Conservation (phyloP, 2,888 invertebrate species). For the Atethmia centrago region DNA sequence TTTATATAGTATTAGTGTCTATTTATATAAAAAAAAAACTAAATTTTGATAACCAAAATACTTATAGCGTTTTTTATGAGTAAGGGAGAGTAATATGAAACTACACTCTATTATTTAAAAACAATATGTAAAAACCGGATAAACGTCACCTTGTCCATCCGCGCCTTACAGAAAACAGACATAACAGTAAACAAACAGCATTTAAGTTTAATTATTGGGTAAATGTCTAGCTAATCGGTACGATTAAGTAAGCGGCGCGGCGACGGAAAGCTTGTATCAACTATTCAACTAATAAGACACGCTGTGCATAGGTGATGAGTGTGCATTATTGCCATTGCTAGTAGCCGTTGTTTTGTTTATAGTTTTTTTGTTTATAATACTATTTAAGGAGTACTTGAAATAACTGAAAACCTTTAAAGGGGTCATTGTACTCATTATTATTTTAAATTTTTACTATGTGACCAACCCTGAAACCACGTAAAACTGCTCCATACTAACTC, state of each 20-base stretch:
- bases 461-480: too few species aligned
- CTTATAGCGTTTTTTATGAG: neutral
- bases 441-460: neutral
- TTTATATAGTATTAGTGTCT: neutral
- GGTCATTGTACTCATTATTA: neutral
- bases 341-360: slow-evolving; percentile 13
- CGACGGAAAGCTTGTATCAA: slow-evolving; percentile 51
- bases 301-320: slow-evolving; percentile 33
- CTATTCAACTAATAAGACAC: slow-evolving; percentile 62
- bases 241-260: slow-evolving; percentile 38
- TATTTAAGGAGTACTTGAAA: neutral
- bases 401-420: neutral
- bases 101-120: neutral
- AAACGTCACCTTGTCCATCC: neutral
- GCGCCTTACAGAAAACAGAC: slow-evolving; percentile 12
- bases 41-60: neutral
- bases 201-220: slow-evolving; percentile 53
- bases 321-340: slow-evolving; percentile 9
- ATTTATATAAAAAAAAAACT: too few species aligned
- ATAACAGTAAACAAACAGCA: slow-evolving; percentile 53
- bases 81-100: neutral
- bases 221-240: slow-evolving; percentile 51
- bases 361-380: neutral
- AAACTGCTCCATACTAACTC: neutral
- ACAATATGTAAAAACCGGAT: neutral